phyloP scores from a whole-genome alignment of 2,113 vertebrate genomes.

The Sitta europaea region DNA sequence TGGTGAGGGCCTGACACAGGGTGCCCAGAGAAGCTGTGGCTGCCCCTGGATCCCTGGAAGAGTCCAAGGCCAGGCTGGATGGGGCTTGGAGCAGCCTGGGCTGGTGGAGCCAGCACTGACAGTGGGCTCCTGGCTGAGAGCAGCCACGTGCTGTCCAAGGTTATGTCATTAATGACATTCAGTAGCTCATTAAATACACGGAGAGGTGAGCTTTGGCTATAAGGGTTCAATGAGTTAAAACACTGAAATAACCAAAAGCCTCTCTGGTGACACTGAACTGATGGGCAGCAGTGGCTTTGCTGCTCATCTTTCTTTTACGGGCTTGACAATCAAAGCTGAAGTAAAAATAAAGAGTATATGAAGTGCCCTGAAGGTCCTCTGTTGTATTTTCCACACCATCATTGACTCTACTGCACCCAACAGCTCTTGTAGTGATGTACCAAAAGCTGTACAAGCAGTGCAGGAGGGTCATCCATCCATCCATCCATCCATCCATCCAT shows the following conservation, averaged over 20 bases:
- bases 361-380: not conserved
- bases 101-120: accelerated
- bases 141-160: not conserved
- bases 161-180: not conserved
- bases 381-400: not conserved
- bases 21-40: not conserved
- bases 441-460: not conserved
- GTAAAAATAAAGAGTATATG: not conserved
- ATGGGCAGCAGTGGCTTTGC: not conserved
- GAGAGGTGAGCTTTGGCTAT: not conserved
- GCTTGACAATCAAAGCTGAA: not conserved
- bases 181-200: not conserved
- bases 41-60: not conserved
- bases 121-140: not conserved
- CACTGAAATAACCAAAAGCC: not conserved
- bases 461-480: not conserved
- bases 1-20: accelerated
- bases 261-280: not conserved
- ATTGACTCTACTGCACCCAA: no score
- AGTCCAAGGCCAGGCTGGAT: not conserved
- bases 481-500: not conserved
- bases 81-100: not conserved
- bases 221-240: constrained; percentile 19
- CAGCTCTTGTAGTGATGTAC: not conserved
- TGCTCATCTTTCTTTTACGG: not conserved